A percentile compares a stretch with the other conserved stretches of the same genome.
These are phyloP conservation scores for Pachydiplax longipennis DNA, from an alignment of 2,888 invertebrate genomes.

Conservation along the genomic window DNA sequence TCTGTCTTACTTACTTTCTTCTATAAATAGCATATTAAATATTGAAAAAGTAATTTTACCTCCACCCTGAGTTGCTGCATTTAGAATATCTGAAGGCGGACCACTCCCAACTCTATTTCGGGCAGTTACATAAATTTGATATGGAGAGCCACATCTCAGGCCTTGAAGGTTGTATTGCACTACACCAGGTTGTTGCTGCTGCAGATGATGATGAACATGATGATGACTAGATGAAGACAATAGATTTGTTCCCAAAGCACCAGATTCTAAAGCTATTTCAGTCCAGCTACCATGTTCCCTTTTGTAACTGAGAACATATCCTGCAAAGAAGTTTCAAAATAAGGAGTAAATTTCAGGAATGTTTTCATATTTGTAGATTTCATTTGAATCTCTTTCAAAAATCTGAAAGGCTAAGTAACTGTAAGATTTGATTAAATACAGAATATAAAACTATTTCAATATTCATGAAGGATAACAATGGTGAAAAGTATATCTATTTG, in stretches of 20 bases:
- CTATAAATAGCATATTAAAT: too few species aligned
- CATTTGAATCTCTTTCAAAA: too few species aligned
- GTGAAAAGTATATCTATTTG: too few species aligned
- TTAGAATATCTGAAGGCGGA: constrained; percentile 58
- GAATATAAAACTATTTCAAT: too few species aligned
- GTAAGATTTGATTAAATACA: too few species aligned
- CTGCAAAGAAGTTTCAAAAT: constrained; percentile 13
- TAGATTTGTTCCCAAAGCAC: neutral
- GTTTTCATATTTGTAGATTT: too few species aligned
- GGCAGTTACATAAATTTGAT: constrained; percentile 59
- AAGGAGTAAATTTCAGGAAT: too few species aligned
- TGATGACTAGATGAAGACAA: constrained; percentile 27
- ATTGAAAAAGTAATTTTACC: constrained; percentile 46
- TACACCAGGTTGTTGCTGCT: constrained; percentile 28
- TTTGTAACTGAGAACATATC: constrained; percentile 48
- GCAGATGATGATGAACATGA: constrained; percentile 14
- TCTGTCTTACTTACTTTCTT: too few species aligned
- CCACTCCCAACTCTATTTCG: constrained; percentile 61
- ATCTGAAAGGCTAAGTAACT: too few species aligned
- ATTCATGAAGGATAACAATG: too few species aligned
- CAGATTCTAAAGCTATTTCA: constrained; percentile 48
- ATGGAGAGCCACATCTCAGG: constrained; percentile 59
- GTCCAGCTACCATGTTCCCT: constrained; percentile 49
- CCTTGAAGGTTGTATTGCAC: constrained; percentile 54
- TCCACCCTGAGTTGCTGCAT: constrained; percentile 59